A percentile compares a stretch with the other conserved stretches of the same genome.
phyloP scores from a whole-genome alignment of 1,140 invertebrate genomes.

The Anoplolepis gracilipes region DNA sequence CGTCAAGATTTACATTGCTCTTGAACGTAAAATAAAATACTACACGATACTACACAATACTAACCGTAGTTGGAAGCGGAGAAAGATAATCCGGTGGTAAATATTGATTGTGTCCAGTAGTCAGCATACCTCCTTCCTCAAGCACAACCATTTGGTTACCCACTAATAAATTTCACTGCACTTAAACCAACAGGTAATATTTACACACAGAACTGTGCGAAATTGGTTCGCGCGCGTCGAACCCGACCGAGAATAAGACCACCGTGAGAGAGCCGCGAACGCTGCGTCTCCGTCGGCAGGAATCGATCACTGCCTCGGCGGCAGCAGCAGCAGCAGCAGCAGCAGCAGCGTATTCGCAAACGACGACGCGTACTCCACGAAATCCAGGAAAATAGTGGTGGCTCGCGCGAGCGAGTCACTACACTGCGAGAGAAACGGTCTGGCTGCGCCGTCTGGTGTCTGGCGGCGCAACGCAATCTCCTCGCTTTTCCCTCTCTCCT shows the following conservation, averaged over 20 bases:
- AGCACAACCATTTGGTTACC: slow-evolving; percentile 94
- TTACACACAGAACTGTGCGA: slow-evolving; percentile 47
- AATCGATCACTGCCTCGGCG: slow-evolving; percentile 57
- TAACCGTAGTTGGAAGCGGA: slow-evolving; percentile 96
- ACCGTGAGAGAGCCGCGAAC: slow-evolving; percentile 12
- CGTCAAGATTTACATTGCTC: too few relatives aligned
- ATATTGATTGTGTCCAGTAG: slow-evolving; percentile 95
- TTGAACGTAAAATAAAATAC: too few relatives aligned
- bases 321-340: too few relatives aligned
- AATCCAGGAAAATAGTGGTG: slow-evolving; percentile 81
- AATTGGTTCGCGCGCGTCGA: neutral
- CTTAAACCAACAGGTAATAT: slow-evolving; percentile 60
- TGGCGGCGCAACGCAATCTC: slow-evolving; percentile 47
- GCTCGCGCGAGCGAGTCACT: slow-evolving; percentile 49
- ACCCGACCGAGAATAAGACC: neutral
- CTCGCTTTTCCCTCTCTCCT: neutral
- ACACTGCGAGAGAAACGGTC: slow-evolving; percentile 60
- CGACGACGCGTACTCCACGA: slow-evolving; percentile 69
- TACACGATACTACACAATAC: too few relatives aligned
- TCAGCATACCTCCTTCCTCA: slow-evolving; percentile 96
- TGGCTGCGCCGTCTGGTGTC: slow-evolving; percentile 78
- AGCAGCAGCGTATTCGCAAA: slow-evolving; percentile 37
- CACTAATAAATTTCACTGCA: slow-evolving; percentile 77
- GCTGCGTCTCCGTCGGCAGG: slow-evolving; percentile 37
- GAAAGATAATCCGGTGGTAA: slow-evolving; percentile 97